Conservation (phyloP, 2,888 invertebrate genomes). For the Dichetophora obliterata region DNA sequence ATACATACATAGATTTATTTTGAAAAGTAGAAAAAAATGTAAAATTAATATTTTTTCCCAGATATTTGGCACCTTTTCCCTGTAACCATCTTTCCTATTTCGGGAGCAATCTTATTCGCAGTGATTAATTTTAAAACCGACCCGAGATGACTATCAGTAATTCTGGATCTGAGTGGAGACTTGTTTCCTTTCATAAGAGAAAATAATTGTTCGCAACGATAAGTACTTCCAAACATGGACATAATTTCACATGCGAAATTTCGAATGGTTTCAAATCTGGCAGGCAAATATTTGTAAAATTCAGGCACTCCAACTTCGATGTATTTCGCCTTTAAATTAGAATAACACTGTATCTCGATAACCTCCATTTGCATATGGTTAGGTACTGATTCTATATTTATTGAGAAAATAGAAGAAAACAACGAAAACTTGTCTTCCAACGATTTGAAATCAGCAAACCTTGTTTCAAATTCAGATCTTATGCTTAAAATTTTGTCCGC, state of each 20-base stretch:
- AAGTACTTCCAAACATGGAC: constrained; percentile 43
- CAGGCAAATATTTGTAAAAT: constrained; percentile 34
- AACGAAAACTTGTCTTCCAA: constrained; percentile 43
- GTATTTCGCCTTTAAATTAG: not conserved
- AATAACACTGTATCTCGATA: not conserved
- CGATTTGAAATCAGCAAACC: constrained; percentile 47
- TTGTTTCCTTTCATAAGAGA: constrained; percentile 19
- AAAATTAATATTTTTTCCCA: too few relatives aligned
- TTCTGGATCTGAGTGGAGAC: too few relatives aligned
- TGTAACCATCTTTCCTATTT: too few relatives aligned
- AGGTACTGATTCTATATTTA: constrained; percentile 4
- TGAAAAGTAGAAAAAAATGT: too few relatives aligned
- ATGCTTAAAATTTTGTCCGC: constrained; percentile 37
- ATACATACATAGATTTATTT: too few relatives aligned
- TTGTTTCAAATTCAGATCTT: constrained; percentile 50
- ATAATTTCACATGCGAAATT: constrained; percentile 39
- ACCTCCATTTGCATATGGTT: constrained; percentile 1
- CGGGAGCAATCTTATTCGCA: too few relatives aligned
- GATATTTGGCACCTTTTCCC: too few relatives aligned
- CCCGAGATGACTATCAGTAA: too few relatives aligned
- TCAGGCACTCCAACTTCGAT: not conserved
- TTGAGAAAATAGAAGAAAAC: constrained; percentile 1
- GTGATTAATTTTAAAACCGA: too few relatives aligned
- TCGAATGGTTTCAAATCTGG: constrained; percentile 38
- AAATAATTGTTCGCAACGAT: constrained; percentile 41